Evolutionary conservation across 2,888 invertebrate genomes (phyloP), one percentile per base, ranked within the genome.

Genomic region (Mechanitis messenoides): DNA sequence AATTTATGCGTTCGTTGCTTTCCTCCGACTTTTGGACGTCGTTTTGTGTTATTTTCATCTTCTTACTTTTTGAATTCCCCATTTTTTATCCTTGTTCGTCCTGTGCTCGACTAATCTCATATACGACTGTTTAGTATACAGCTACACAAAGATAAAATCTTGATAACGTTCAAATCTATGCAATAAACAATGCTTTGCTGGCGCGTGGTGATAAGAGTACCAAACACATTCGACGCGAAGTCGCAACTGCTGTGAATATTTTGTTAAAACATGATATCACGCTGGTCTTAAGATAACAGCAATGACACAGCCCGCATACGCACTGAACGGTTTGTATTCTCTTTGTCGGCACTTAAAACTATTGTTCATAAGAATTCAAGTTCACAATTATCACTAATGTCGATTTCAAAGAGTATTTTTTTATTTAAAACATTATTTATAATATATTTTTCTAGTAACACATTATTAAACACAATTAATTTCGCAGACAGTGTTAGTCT

Each of bases 41-140:
- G 38, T 70, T 69, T 57, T 85, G 81, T 56, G 72, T 83, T 6
- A 89, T 86, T 75, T 84, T 89, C 72, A 90, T 74, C 73, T 89
- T 90, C 71, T 77, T 87, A 68, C 90, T 88, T 72, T 82, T 89
- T 9, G 80, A 76, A 69, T 88, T 90, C 1, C 89, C 89, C 89
- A 90, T 90, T 71, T 80, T 80, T 28, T 47, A 20, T 20, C 28
- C 47, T 11, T 28, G 20, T 5, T 47, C 68, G 73, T 74, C 71
- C 56, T 56, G 9, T 58, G 45, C 59, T 50, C 58, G 45, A 55
- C 59, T 65, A 59, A 60, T 69, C 66, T 62, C 72, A 69, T 67
- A 58, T 69, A 69, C 69, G 63, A 72, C 68, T 73, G 65, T 61
- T 66, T 58, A 58, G 20, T 64, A 65, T 71, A 68, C 68, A 62